phyloP scores from a whole-genome alignment of 2,888 invertebrate genomes.

The Dicranocentrus wangi region DNA sequence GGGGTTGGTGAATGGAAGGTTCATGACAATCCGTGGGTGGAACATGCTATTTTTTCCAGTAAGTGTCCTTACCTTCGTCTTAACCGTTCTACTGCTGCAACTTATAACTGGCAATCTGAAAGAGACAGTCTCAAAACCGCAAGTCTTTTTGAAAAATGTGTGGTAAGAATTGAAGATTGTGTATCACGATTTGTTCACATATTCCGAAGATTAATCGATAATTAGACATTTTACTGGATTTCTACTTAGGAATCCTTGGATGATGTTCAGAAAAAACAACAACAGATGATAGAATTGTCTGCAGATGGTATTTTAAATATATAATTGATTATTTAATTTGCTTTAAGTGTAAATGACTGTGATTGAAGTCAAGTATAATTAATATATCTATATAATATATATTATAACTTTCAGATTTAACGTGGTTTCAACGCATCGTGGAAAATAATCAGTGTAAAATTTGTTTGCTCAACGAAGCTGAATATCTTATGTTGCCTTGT shows the following conservation, averaged over 20 bases:
- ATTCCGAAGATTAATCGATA: neutral
- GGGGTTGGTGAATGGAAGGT: conserved; percentile 43
- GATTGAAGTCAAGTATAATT: neutral
- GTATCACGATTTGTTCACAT: neutral
- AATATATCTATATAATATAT: neutral
- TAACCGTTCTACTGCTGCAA: too few species aligned
- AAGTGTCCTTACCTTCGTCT: conserved; percentile 27
- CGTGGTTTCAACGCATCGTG: neutral
- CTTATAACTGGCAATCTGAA: neutral
- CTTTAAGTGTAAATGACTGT: neutral
- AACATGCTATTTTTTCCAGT: conserved; percentile 52
- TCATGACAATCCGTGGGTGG: conserved; percentile 53
- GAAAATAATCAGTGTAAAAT: conserved; percentile 43
- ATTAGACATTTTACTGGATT: neutral
- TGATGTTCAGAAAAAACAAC: neutral
- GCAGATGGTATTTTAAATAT: too few species aligned
- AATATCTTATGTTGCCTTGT: conserved; percentile 33
- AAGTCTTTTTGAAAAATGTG: neutral
- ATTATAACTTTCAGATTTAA: neutral
- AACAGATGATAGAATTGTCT: too few species aligned
- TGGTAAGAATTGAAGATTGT: neutral
- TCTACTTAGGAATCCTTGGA: neutral
- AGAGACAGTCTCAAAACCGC: neutral
- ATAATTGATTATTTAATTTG: neutral
- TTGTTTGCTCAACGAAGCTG: conserved; percentile 36